These are phyloP conservation scores for Catostomus latipinnis DNA, from an alignment of 2,797 vertebrate species.

Conservation along the genomic window DNA sequence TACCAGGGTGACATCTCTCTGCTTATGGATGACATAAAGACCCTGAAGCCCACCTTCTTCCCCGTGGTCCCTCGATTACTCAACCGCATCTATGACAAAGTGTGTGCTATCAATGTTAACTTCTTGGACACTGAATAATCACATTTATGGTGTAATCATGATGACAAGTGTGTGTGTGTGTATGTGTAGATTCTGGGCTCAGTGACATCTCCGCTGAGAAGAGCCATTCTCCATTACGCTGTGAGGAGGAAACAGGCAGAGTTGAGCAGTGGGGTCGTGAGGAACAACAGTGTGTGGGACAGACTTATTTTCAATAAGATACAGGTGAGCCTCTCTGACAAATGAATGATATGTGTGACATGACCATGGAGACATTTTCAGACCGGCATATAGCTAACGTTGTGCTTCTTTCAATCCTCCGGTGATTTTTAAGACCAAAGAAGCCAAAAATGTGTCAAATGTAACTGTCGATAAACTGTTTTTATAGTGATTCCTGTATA, in stretches of 20 bases:
- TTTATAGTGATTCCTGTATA: too few relatives aligned
- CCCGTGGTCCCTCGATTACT: slow-evolving; percentile 82
- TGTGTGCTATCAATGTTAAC: slow-evolving; percentile 41
- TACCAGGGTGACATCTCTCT: slow-evolving; percentile 83
- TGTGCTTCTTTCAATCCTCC: too few relatives aligned
- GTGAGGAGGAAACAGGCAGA: slow-evolving; percentile 81
- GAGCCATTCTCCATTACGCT: slow-evolving; percentile 77
- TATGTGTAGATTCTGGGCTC: slow-evolving; percentile 76
- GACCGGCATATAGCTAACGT: too few relatives aligned
- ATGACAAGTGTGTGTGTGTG: background rate
- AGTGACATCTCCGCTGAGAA: slow-evolving; percentile 74
- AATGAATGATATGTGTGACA: background rate
- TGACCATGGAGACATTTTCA: background rate
- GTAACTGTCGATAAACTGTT: too few relatives aligned
- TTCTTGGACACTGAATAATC: slow-evolving; percentile 2
- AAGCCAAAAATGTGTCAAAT: too few relatives aligned
- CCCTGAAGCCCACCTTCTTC: slow-evolving; percentile 82
- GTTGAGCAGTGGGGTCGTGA: slow-evolving; percentile 78
- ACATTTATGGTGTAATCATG: background rate
- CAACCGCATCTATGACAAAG: slow-evolving; percentile 84
- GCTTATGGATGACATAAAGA: slow-evolving; percentile 84
- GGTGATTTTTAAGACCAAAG: too few relatives aligned
- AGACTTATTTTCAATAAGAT: slow-evolving; percentile 81
- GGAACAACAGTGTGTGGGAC: slow-evolving; percentile 84
- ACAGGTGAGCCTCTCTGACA: slow-evolving; percentile 67